Conservation (phyloP, 2,888 invertebrate genomes). For the Noctua fimbriata region DNA sequence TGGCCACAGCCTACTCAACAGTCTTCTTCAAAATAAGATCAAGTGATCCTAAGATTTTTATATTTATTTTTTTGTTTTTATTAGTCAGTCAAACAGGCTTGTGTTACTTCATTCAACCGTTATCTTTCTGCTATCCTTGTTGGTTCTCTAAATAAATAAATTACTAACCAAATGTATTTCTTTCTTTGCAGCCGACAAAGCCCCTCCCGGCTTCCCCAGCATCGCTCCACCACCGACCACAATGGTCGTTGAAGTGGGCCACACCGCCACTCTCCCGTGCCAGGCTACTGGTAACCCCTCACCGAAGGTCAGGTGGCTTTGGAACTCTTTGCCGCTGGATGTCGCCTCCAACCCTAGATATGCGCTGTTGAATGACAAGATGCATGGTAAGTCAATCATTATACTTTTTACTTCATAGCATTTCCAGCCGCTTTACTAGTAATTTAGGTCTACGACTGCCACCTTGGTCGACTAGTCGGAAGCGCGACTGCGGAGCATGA, state of each 20-base stretch:
- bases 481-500: no score
- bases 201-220: constrained; percentile 97
- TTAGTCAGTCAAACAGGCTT: background rate
- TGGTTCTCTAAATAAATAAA: background rate
- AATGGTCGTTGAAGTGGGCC: constrained; percentile 98
- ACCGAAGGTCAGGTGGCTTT: constrained; percentile 97
- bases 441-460: no score
- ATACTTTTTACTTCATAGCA: background rate
- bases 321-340: constrained; percentile 97
- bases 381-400: constrained; percentile 91
- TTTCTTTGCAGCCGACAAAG: constrained; percentile 92
- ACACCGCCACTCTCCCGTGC: constrained; percentile 97
- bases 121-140: accelerated
- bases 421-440: background rate
- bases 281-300: constrained; percentile 96
- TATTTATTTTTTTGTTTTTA: background rate
- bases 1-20: no score
- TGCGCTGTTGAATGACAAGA: constrained; percentile 94
- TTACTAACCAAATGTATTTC: background rate
- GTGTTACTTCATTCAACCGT: background rate
- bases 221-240: constrained; percentile 95
- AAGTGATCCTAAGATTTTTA: background rate
- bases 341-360: constrained; percentile 95
- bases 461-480: no score
- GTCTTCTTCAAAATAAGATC: background rate